These are phyloP conservation scores for Periparus ater DNA, from an alignment of 2,797 vertebrate species.

Conservation along the genomic window DNA sequence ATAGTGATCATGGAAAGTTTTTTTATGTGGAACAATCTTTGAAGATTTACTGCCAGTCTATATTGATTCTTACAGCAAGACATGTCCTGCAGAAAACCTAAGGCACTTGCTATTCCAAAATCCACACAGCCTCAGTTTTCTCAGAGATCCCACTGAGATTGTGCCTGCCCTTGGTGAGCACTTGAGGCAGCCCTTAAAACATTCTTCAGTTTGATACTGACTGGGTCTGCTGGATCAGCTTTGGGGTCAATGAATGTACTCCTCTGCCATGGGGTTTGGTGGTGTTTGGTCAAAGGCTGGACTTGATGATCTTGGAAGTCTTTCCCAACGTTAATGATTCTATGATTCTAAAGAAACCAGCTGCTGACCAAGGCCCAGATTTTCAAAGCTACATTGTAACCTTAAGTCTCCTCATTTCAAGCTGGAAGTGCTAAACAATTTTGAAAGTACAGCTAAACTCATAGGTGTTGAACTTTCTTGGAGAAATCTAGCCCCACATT, in stretches of 20 bases:
- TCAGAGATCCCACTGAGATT: background rate
- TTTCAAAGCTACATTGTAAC: background rate
- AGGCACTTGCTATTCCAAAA: background rate
- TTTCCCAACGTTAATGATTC: background rate
- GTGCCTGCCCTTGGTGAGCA: background rate
- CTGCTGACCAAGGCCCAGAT: background rate
- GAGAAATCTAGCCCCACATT: background rate
- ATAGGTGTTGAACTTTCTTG: rapidly evolving
- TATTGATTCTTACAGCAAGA: background rate
- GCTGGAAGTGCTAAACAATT: background rate
- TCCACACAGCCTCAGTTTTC: background rate
- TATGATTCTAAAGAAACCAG: background rate
- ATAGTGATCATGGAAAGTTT: background rate
- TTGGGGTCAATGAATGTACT: background rate
- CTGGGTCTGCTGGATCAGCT: background rate
- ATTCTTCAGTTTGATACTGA: background rate
- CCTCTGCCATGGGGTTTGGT: background rate
- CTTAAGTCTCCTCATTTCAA: background rate
- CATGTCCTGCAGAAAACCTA: background rate
- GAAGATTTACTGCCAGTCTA: background rate
- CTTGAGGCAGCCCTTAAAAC: background rate
- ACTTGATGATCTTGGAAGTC: background rate
- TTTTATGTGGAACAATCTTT: background rate
- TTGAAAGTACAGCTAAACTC: background rate
- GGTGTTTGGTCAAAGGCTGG: background rate